Evolutionary conservation across 2,888 invertebrate genomes (phyloP).

Genomic region (Margaritifera margaritifera): DNA sequence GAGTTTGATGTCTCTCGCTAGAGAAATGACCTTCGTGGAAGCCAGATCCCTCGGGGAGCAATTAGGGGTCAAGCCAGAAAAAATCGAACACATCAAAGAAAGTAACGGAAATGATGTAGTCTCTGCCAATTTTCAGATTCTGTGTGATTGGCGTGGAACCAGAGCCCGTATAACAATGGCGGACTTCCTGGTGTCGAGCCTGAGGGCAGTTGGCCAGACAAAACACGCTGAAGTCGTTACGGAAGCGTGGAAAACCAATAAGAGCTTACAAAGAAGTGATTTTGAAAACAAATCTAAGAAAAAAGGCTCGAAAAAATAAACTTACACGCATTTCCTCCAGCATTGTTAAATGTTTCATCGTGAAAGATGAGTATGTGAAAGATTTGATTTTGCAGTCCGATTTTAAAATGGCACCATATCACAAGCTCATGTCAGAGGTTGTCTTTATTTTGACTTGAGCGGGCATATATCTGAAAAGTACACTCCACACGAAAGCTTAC

Average conservation of each 20-base stretch:
- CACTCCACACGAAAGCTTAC: too few species aligned
- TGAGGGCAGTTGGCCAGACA: conserved; percentile 37
- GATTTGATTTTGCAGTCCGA: too few species aligned
- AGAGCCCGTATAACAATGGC: conserved; percentile 42
- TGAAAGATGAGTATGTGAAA: too few species aligned
- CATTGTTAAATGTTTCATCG: too few species aligned
- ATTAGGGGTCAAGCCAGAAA: conserved; percentile 32
- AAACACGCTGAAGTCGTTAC: conserved; percentile 35
- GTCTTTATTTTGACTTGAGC: too few species aligned
- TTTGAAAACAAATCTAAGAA: conserved; percentile 14
- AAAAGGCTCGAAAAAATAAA: too few species aligned
- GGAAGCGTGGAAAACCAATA: conserved; percentile 32
- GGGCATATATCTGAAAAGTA: too few species aligned
- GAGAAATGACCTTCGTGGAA: conserved; percentile 37
- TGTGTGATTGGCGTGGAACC: conserved; percentile 47
- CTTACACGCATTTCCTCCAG: too few species aligned
- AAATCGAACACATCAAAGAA: conserved; percentile 32
- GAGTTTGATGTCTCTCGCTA: conserved; percentile 44
- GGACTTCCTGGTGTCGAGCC: conserved; percentile 42
- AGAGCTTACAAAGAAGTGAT: conserved; percentile 32
- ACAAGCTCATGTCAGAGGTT: too few species aligned
- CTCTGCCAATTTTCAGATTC: conserved; percentile 40
- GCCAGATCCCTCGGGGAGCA: conserved; percentile 29
- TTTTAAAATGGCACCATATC: too few species aligned
- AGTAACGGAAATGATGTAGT: conserved; percentile 33